Conservation (phyloP, 35 echinoderm and acorn worm species). For the Apostichopus parvimensis region DNA sequence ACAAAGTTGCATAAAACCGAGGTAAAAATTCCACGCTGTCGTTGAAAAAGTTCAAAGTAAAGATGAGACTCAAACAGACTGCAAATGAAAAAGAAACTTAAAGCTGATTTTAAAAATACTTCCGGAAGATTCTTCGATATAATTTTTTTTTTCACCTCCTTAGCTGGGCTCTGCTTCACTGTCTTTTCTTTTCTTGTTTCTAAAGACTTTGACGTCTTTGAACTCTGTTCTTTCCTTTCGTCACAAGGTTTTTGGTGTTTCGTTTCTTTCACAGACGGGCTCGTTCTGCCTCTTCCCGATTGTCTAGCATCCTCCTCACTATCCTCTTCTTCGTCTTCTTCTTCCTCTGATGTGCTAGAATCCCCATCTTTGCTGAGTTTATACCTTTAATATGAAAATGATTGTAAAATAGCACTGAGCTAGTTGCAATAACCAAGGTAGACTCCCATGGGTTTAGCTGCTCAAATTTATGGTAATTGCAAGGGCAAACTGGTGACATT, state of each 20-base stretch:
- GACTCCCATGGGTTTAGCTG: too few relatives aligned
- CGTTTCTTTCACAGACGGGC: not conserved
- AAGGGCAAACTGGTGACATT: too few relatives aligned
- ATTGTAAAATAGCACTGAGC: not conserved
- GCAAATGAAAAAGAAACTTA: too few relatives aligned
- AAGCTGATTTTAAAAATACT: too few relatives aligned
- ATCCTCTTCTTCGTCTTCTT: constrained; percentile 9
- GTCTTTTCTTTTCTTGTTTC: not conserved
- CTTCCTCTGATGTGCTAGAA: constrained; percentile 51
- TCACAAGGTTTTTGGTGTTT: not conserved
- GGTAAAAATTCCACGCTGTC: too few relatives aligned
- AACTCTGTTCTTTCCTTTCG: not conserved
- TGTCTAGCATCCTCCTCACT: not conserved
- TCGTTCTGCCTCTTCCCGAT: not conserved
- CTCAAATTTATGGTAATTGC: too few relatives aligned
- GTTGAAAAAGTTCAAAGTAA: too few relatives aligned
- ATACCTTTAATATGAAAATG: constrained; percentile 26
- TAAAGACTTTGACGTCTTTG: not conserved
- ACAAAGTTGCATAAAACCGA: too few relatives aligned
- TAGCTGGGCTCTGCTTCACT: not conserved
- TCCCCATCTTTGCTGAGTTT: constrained; percentile 36
- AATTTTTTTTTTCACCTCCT: not conserved
- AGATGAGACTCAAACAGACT: too few relatives aligned
- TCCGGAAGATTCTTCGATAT: too few relatives aligned
- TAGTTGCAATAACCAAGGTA: too few relatives aligned